phyloP scores from a whole-genome alignment of 2,888 invertebrate genomes.

The Idaea aversata region DNA sequence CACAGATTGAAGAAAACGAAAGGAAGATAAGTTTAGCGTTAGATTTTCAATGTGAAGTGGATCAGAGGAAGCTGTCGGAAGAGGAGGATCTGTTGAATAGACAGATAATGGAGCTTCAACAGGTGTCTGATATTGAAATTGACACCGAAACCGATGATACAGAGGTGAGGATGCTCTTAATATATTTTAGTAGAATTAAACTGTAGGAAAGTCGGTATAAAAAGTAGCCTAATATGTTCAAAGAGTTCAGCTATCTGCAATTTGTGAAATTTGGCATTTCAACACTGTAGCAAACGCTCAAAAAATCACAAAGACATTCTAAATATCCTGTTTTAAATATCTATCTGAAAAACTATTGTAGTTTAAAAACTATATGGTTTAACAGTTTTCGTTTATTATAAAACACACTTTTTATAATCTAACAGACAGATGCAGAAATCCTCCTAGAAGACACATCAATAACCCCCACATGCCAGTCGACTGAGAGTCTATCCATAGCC shows the following conservation, averaged over 20 bases:
- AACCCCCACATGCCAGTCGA: conserved; percentile 30
- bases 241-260: too few species aligned
- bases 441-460: conserved; percentile 65
- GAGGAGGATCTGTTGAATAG: conserved; percentile 88
- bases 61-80: conserved; percentile 86
- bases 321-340: too few species aligned
- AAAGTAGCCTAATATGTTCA: too few species aligned
- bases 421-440: conserved; percentile 83
- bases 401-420: too few species aligned
- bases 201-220: too few species aligned
- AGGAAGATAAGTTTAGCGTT: conserved; percentile 81
- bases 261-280: too few species aligned
- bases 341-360: too few species aligned
- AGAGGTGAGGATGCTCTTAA: conserved; percentile 59
- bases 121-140: conserved; percentile 86
- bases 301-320: too few species aligned
- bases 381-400: too few species aligned
- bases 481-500: conserved; percentile 42
- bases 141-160: conserved; percentile 92
- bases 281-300: too few species aligned
- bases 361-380: too few species aligned
- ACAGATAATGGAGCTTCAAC: conserved; percentile 87
- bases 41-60: conserved; percentile 85
- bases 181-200: background rate
- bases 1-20: conserved; percentile 77